Evolutionary conservation across 2,888 invertebrate species (phyloP).

Genomic region (Eupithecia centaureata): DNA sequence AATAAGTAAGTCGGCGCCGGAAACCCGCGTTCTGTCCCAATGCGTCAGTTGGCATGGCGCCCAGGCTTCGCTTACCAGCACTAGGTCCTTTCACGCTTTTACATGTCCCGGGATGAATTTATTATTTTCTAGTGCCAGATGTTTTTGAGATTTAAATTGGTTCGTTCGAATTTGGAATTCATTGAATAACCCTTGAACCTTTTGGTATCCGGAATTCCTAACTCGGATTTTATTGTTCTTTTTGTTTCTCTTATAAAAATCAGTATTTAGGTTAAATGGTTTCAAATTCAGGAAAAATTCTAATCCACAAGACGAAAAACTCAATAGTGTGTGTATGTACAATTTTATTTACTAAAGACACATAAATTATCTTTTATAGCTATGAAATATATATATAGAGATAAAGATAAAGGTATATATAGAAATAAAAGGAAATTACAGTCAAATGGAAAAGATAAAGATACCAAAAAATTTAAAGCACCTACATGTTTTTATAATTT

Average conservation of each 20-base stretch:
- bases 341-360: not conserved
- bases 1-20: no score
- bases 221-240: not conserved
- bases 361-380: not conserved
- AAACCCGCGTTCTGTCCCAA: conserved; percentile 5
- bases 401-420: no score
- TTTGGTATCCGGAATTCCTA: not conserved
- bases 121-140: conserved; percentile 9
- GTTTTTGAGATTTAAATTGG: conserved; percentile 3
- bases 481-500: no score
- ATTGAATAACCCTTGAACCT: not conserved
- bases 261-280: not conserved
- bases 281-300: not conserved
- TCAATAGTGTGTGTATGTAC: not conserved
- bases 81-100: conserved; percentile 30
- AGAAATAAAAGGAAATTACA: no score
- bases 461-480: no score
- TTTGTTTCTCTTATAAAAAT: not conserved
- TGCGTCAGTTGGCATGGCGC: conserved; percentile 34
- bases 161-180: conserved; percentile 4
- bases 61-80: conserved; percentile 35
- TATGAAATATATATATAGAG: no score
- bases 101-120: conserved; percentile 12
- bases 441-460: no score
- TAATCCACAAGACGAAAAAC: not conserved